Evolutionary conservation across 2,888 invertebrate genomes (phyloP).

Genomic region (Tetheella fluctuosa): DNA sequence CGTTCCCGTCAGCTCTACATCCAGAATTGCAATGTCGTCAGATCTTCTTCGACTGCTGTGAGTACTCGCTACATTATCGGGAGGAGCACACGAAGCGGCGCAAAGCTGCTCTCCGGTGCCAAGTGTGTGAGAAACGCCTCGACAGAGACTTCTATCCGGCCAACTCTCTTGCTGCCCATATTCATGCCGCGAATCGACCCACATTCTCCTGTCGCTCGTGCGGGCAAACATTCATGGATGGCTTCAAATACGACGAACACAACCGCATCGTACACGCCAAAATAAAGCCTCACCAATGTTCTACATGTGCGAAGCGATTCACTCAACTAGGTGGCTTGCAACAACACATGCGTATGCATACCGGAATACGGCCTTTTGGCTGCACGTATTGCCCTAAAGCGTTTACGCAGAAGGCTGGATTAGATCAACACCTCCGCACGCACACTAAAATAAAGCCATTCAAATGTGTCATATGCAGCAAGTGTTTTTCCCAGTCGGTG

Average conservation of each 20-base stretch:
- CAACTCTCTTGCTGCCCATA: slow-evolving; percentile 40
- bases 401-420: slow-evolving; percentile 77
- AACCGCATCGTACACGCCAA: slow-evolving; percentile 70
- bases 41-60: slow-evolving; percentile 78
- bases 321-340: slow-evolving; percentile 77
- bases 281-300: slow-evolving; percentile 73
- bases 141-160: slow-evolving; percentile 57
- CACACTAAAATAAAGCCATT: slow-evolving; percentile 79
- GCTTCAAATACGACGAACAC: slow-evolving; percentile 66
- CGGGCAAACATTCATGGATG: slow-evolving; percentile 61
- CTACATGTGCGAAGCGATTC: slow-evolving; percentile 72
- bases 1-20: slow-evolving; percentile 64
- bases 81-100: slow-evolving; percentile 78
- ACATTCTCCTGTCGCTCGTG: slow-evolving; percentile 67
- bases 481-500: slow-evolving; percentile 78
- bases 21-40: slow-evolving; percentile 71
- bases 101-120: slow-evolving; percentile 75
- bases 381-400: slow-evolving; percentile 75
- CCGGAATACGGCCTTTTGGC: slow-evolving; percentile 71
- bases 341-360: slow-evolving; percentile 79
- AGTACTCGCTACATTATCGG: slow-evolving; percentile 76
- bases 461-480: slow-evolving; percentile 74
- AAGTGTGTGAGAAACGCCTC: slow-evolving; percentile 77
- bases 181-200: slow-evolving; percentile 40
- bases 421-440: slow-evolving; percentile 78